phyloP scores from a whole-genome alignment of 2,797 vertebrate species.

The Acipenser oxyrinchus region DNA sequence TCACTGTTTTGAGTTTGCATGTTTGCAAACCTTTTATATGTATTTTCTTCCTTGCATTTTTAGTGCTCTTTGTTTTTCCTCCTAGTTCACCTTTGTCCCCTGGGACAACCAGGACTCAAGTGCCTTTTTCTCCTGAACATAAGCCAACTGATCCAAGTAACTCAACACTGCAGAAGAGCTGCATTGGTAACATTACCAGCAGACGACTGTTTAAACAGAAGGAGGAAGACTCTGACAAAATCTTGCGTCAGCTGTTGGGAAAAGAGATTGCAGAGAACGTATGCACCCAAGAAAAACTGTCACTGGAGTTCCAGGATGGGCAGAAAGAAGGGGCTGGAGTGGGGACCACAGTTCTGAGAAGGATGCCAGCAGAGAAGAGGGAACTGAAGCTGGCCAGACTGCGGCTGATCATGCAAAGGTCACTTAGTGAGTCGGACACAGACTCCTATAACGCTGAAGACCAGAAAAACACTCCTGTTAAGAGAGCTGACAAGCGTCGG shows the following conservation, averaged over 20 bases:
- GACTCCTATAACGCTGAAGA: slow-evolving; percentile 79
- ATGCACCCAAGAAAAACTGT: slow-evolving; percentile 69
- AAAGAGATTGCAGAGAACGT: slow-evolving; percentile 76
- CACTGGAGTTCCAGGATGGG: slow-evolving; percentile 66
- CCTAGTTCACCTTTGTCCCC: slow-evolving; percentile 75
- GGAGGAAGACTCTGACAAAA: slow-evolving; percentile 75
- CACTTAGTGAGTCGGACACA: slow-evolving; percentile 83
- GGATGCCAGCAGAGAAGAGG: slow-evolving; percentile 64
- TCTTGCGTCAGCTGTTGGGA: slow-evolving; percentile 77
- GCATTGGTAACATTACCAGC: slow-evolving; percentile 53
- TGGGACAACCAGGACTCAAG: slow-evolving; percentile 69
- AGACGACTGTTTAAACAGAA: slow-evolving; percentile 68
- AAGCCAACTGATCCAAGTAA: slow-evolving; percentile 54
- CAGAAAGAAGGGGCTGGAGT: slow-evolving; percentile 29
- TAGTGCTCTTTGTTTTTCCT: slow-evolving; percentile 30
- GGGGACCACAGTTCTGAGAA: slow-evolving; percentile 50
- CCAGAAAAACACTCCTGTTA: slow-evolving; percentile 58
- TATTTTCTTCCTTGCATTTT: slow-evolving; percentile 11
- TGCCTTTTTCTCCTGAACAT: slow-evolving; percentile 38
- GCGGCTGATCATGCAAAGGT: slow-evolving; percentile 87
- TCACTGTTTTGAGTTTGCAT: no score
- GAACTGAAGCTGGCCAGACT: slow-evolving; percentile 84
- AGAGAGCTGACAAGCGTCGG: slow-evolving; percentile 65
- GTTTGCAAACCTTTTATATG: not conserved
- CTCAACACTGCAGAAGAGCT: slow-evolving; percentile 47